Conservation (phyloP, 2,797 vertebrate species). For the Lithobates pipiens region DNA sequence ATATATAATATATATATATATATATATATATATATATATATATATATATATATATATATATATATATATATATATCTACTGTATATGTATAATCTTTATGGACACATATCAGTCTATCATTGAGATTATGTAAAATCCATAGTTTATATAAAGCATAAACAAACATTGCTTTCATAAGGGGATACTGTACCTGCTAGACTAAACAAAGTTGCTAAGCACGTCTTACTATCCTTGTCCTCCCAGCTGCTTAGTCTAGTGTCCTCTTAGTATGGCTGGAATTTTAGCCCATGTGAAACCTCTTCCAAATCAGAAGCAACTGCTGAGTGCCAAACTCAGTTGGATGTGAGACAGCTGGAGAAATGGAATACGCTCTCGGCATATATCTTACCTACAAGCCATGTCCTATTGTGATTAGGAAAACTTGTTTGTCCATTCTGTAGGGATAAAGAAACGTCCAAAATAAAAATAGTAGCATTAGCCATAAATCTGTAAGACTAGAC, state of each 20-base stretch:
- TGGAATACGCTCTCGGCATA: constrained; percentile 48
- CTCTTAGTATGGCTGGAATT: constrained; percentile 38
- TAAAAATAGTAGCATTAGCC: constrained; percentile 33
- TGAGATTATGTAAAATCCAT: constrained; percentile 7
- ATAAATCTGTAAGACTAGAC: constrained; percentile 7
- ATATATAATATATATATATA: too few species aligned
- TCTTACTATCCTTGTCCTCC: constrained; percentile 3
- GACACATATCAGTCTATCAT: neutral
- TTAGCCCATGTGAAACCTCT: constrained; percentile 35
- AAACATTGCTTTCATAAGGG: constrained; percentile 37
- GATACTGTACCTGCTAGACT: constrained; percentile 35
- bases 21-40: too few species aligned
- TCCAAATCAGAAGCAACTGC: constrained; percentile 46
- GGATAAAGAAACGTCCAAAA: constrained; percentile 15
- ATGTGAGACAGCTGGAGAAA: constrained; percentile 48
- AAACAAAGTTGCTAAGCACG: constrained; percentile 35
- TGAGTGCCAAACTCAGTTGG: constrained; percentile 49
- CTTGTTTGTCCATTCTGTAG: constrained; percentile 27
- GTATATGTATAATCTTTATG: neutral
- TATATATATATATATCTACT: too few species aligned
- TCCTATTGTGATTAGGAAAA: constrained; percentile 41
- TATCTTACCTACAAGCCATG: constrained; percentile 48
- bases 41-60: too few species aligned
- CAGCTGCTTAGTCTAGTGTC: constrained; percentile 35
- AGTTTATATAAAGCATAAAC: constrained; percentile 42